Evolutionary conservation across 2,888 invertebrate species (phyloP), one percentile per base, ranked within the genome.

Genomic region (Melipona bicolor): DNA sequence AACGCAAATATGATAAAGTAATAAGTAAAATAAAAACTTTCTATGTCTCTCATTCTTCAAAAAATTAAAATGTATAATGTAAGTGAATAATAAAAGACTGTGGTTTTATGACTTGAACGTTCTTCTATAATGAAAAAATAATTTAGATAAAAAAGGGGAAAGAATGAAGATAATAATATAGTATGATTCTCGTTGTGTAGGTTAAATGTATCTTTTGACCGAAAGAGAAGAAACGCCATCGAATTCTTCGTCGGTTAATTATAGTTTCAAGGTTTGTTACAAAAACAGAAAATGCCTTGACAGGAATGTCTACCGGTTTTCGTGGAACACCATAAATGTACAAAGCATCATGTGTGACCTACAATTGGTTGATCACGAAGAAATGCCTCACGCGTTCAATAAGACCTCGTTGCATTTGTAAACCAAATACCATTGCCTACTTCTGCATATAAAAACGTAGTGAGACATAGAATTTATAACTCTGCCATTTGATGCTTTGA

Each of bases 231-330:
- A 56, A 69, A 82, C 32, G 36, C 43, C 64, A 24, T 56, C 52
- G 67, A n/a, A 71, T 75, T 76, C 70, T 49, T 36, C 52, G 54
- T 21, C 5, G n/a, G 80, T 78, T 87, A 87, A 87, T 87, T 87
- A 88, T 87, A 87, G 82, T 62, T 61, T 24, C 68, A 83, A 64
- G 81, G 81, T 76, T 83, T 69, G 59, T 17, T 64, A 75, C 79
- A 75, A 87, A 87, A 77, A 87, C 83, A 80, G 83, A 74, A 85
- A 83, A 87, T 81, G 61, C 85, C 88, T 87, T 83, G 83, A 43
- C 67, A 73, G 62, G 85, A 85, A 87, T 80, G 79, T 72, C 67
- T 69, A 77, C 85, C 78, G 87, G 82, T 87, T 87, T 62, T 74
- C 73, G 69, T n/a, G 50, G 67, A 77, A 70, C 32, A 79, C 84